Evolutionary conservation across 2,797 vertebrate species (phyloP).

Genomic region (Scarus forsteni): DNA sequence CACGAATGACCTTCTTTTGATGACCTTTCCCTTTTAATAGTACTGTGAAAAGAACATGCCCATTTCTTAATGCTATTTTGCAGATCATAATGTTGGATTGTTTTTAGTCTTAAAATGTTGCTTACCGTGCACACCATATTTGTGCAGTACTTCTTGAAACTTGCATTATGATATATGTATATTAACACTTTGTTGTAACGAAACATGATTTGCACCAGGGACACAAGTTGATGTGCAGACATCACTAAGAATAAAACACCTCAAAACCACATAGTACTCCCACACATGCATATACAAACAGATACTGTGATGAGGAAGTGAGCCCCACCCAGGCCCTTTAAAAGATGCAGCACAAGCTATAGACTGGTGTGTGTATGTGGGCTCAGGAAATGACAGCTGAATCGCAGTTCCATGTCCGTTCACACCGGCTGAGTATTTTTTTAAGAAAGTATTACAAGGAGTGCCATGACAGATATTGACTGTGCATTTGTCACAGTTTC

Average conservation of each 20-base stretch:
- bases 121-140: too few relatives aligned
- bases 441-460: slow-evolving; percentile 29
- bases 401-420: neutral
- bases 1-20: too few relatives aligned
- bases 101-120: too few relatives aligned
- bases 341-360: slow-evolving; percentile 58
- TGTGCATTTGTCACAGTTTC: neutral
- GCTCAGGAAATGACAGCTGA: slow-evolving; percentile 44
- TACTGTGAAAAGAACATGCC: too few relatives aligned
- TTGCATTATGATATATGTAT: neutral
- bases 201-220: slow-evolving; percentile 12
- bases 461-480: neutral
- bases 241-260: slow-evolving; percentile 51
- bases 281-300: slow-evolving; percentile 42
- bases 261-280: slow-evolving; percentile 55
- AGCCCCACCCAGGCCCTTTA: slow-evolving; percentile 68
- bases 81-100: too few relatives aligned
- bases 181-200: slow-evolving; percentile 7
- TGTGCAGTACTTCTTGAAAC: neutral
- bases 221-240: slow-evolving; percentile 43
- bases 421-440: slow-evolving; percentile 34
- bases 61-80: too few relatives aligned
- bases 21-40: too few relatives aligned
- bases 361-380: slow-evolving; percentile 1
- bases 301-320: slow-evolving; percentile 74